Percentiles rank a stretch among this genome's conserved stretches.
phyloP scores from a whole-genome alignment of 2,113 vertebrate genomes.

The Anas platyrhynchos region DNA sequence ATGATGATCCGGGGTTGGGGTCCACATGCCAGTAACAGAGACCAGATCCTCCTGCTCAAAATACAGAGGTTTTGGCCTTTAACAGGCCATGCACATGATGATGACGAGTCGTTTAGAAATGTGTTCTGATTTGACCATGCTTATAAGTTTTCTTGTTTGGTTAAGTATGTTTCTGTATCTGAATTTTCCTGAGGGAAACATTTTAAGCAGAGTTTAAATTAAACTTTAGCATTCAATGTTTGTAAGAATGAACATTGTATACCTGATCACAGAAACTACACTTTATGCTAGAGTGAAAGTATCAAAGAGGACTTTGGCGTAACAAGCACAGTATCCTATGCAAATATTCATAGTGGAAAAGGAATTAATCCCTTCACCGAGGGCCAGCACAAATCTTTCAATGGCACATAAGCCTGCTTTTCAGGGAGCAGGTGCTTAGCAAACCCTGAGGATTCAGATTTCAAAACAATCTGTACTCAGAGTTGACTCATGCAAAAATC shows the following conservation, averaged over 20 bases:
- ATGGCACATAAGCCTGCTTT: slow-evolving; percentile 14
- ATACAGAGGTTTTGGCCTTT: not conserved
- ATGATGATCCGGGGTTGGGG: not conserved
- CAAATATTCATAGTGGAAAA: slow-evolving; percentile 24
- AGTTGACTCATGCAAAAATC: not conserved
- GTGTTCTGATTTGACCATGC: not conserved
- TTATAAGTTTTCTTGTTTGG: not conserved
- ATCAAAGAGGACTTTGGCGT: not conserved
- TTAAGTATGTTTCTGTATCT: not conserved
- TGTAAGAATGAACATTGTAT: not conserved
- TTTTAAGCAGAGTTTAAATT: slow-evolving; percentile 1
- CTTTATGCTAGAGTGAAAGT: not conserved
- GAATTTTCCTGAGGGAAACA: not conserved
- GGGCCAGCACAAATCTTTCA: slow-evolving; percentile 7
- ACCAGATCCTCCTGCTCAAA: not conserved
- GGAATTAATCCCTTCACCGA: slow-evolving; percentile 30
- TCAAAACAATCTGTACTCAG: not conserved
- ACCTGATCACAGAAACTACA: not conserved
- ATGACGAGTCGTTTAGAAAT: not conserved
- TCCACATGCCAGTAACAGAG: not conserved
- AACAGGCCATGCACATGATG: not conserved
- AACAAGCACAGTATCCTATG: not conserved
- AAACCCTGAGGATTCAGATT: slow-evolving; percentile 7
- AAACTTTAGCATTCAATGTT: not conserved
- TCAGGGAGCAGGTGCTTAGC: slow-evolving; percentile 33